Base-by-base conservation (phyloP, 2,797 vertebrate genomes). In the Sebastes ruberrimus region DNA sequence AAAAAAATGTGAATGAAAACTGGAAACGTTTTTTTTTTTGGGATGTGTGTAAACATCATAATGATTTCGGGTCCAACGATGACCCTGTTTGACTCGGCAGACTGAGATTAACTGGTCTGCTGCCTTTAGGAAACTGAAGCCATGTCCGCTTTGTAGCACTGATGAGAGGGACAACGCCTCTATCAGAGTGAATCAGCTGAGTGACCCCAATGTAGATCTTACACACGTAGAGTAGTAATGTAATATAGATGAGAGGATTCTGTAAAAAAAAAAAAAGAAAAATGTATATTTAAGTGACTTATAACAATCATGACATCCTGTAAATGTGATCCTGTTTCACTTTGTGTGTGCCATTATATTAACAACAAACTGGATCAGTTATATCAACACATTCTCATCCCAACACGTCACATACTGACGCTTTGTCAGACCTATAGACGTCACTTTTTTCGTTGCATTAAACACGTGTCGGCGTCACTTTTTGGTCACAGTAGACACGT, bases 111-210 rank as follows among this genome's bases (percentile, higher is more conserved):
- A 74, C 65, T 74, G 46, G 84, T 92, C 89, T 90, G 83, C 91
- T 86, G 80, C 86, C 74, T 87, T 89, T 89, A 93, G 94, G 94
- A 94, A 94, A 88, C 84, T 81, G 46, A 94, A 95, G 94, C 93
- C 93, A 94, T 95, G 90, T 63, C 76, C 25, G 56, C 84, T 86
- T 76, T 89, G 84, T 76, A 93, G 79, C 64, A 76, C 74, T 88
- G 85, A 86, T 70, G 33, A 78, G 74, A 85, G 68, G 74, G 27
- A 73, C 2, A 56, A 53, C 33, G 82, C 86, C 84, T 85, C 84
- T 5, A 4, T 71, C 74, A 80, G 85, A 88, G 35, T 46, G 53
- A 80, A 72, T 86, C 28, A 65, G 75, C 35, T 23, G 59, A 82
- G 82, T 67, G 66, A 80, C 78, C 42, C 42, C 27, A 42, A 33